Conservation (phyloP, 2,797 vertebrate species). For the Syndactyla subalaris region DNA sequence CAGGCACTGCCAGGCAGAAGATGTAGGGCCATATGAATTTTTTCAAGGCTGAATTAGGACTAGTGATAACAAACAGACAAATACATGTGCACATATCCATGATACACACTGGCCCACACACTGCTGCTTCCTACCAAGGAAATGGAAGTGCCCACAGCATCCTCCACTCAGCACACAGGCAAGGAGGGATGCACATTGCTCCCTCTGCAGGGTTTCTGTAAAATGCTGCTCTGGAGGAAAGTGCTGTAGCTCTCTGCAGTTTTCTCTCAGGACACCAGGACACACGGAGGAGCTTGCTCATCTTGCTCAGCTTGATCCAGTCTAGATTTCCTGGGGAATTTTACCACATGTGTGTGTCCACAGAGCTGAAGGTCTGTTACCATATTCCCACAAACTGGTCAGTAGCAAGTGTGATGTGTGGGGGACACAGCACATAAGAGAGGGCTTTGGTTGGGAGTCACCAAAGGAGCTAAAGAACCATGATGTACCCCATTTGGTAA, state of each 20-base stretch:
- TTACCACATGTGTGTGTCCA: fast-evolving
- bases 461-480: not conserved
- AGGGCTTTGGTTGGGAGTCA: not conserved
- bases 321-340: not conserved
- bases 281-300: not conserved
- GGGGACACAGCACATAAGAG: fast-evolving
- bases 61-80: not conserved
- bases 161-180: not conserved
- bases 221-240: not conserved
- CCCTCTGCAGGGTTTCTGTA: not conserved
- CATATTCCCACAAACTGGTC: not conserved
- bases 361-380: not conserved
- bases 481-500: fast-evolving
- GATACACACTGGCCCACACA: fast-evolving
- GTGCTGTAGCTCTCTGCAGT: not conserved
- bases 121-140: not conserved
- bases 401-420: not conserved
- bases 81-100: not conserved
- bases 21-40: fast-evolving
- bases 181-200: not conserved
- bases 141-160: not conserved
- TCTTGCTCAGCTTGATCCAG: not conserved
- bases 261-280: not conserved
- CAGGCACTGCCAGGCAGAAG: not conserved
- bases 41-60: not conserved